phyloP scores from a whole-genome alignment of 2,888 invertebrate genomes.

The Phaedon cochleariae region DNA sequence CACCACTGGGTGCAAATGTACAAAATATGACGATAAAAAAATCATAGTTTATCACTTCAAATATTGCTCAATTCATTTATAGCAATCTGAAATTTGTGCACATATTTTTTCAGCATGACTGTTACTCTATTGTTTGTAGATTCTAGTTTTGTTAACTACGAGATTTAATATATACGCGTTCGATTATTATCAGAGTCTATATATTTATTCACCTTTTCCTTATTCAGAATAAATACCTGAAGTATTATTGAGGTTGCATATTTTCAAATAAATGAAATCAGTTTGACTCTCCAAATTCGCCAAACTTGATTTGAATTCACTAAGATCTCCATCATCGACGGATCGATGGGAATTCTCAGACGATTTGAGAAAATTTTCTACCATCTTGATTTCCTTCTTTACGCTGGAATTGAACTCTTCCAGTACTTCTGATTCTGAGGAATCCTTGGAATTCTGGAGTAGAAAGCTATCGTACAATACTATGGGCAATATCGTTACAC shows the following conservation, averaged over 20 bases:
- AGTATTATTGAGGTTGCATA: conserved; percentile 28
- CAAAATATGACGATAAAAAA: too few species aligned
- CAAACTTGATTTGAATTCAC: conserved; percentile 40
- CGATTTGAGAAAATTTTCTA: conserved; percentile 27
- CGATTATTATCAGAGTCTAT: background rate
- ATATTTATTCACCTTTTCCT: background rate
- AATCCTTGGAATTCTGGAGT: conserved; percentile 15
- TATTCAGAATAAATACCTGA: background rate
- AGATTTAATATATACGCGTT: background rate
- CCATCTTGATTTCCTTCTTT: conserved; percentile 41
- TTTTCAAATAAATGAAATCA: conserved; percentile 42
- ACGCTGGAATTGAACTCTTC: conserved; percentile 41
- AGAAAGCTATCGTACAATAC: conserved; percentile 34
- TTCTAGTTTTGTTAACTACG: background rate
- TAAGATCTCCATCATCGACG: conserved; percentile 24
- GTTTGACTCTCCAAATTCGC: conserved; percentile 44
- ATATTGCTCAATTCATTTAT: background rate
- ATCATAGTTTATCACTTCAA: too few species aligned
- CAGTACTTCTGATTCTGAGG: conserved; percentile 23
- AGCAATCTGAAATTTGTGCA: background rate
- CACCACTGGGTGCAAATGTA: too few species aligned
- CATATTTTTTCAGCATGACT: background rate
- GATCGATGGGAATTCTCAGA: background rate
- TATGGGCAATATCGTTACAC: conserved; percentile 48
- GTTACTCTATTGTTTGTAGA: background rate